A percentile compares a stretch with the other conserved stretches of the same genome.
These are phyloP conservation scores for Herminia tarsipennalis DNA, from an alignment of 2,888 invertebrate species.

Conservation along the genomic window DNA sequence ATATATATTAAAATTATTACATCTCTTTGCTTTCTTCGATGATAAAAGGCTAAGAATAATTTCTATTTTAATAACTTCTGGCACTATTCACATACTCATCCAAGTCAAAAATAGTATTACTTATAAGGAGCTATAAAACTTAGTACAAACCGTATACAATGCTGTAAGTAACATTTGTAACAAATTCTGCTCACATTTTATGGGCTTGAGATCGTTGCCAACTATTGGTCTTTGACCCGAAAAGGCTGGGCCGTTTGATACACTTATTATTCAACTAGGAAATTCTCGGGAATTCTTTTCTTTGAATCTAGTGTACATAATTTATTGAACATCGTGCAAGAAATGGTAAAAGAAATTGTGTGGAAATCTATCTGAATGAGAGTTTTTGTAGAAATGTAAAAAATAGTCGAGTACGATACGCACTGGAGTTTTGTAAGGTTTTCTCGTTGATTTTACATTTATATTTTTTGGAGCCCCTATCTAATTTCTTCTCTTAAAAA, in stretches of 20 bases:
- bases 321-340: neutral
- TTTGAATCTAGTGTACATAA: neutral
- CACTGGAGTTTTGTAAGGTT: no score
- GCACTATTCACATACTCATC: constrained; percentile 1
- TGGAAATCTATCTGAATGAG: neutral
- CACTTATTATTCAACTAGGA: constrained; percentile 20
- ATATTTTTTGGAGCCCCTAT: no score
- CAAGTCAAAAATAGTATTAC: neutral
- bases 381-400: no score
- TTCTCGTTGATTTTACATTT: no score
- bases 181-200: constrained; percentile 43
- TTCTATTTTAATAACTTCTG: neutral
- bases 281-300: constrained; percentile 10
- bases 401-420: no score
- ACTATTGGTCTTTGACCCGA: constrained; percentile 34
- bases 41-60: neutral
- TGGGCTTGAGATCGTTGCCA: constrained; percentile 35
- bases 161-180: constrained; percentile 29
- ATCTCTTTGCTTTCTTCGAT: neutral
- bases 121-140: constrained; percentile 2
- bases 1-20: neutral
- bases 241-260: constrained; percentile 23
- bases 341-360: neutral
- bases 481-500: no score
- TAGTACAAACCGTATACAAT: neutral